phyloP scores from a whole-genome alignment of 2,888 invertebrate genomes.

The Zygaena filipendulae region DNA sequence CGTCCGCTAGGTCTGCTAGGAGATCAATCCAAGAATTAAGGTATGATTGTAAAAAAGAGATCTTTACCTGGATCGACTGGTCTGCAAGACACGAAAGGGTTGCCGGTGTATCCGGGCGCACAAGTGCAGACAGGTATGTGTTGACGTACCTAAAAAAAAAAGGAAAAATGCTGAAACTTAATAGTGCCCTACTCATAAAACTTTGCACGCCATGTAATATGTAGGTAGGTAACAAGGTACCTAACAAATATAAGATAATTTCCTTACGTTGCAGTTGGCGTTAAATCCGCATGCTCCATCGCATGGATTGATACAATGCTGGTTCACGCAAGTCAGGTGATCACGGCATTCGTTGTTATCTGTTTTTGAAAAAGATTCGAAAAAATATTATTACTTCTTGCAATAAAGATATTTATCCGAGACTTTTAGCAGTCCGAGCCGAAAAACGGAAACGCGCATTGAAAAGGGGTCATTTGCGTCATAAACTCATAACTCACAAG shows the following conservation, averaged over 20 bases:
- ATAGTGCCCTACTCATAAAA: too few species aligned
- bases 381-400: neutral
- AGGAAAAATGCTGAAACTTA: slow-evolving; percentile 4
- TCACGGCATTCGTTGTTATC: slow-evolving; percentile 82
- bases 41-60: neutral
- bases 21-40: neutral
- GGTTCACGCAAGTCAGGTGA: slow-evolving; percentile 78
- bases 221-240: too few species aligned
- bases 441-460: neutral
- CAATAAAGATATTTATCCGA: neutral
- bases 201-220: too few species aligned
- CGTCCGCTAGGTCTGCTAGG: too few species aligned
- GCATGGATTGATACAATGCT: slow-evolving; percentile 84
- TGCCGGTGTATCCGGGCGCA: slow-evolving; percentile 80
- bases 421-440: too few species aligned
- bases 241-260: neutral
- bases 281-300: slow-evolving; percentile 78
- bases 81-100: slow-evolving; percentile 79
- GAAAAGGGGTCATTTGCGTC: neutral
- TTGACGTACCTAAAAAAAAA: slow-evolving; percentile 63
- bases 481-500: neutral
- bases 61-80: slow-evolving; percentile 77
- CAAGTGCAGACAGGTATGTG: slow-evolving; percentile 85
- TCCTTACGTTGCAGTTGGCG: slow-evolving; percentile 78
- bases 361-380: too few species aligned